Evolutionary conservation across 1,140 invertebrate species (phyloP).

Genomic region (Penaeus indicus): DNA sequence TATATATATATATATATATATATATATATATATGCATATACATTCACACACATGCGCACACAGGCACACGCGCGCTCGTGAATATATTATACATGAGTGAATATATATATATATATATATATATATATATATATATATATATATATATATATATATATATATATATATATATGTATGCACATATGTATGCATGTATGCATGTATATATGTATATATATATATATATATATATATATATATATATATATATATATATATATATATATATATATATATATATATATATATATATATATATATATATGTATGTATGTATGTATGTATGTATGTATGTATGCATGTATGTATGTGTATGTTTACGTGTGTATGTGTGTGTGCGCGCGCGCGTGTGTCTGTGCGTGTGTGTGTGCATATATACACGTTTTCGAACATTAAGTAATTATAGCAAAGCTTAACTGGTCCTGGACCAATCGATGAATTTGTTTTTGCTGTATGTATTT

Average conservation of each 20-base stretch:
- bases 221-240: too few relatives aligned
- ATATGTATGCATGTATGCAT: background rate
- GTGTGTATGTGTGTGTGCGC: background rate
- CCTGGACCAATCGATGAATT: too few relatives aligned
- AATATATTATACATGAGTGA: too few relatives aligned
- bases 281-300: background rate
- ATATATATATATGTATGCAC: background rate
- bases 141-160: conserved; percentile 1
- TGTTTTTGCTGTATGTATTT: too few relatives aligned
- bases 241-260: background rate
- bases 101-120: too few relatives aligned
- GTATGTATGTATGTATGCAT: background rate
- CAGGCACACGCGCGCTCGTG: too few relatives aligned
- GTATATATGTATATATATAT: too few relatives aligned
- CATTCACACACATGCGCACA: background rate
- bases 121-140: conserved; percentile 3
- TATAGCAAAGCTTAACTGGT: too few relatives aligned
- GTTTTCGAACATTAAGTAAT: too few relatives aligned
- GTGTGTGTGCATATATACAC: too few relatives aligned
- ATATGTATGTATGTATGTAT: conserved; percentile 1
- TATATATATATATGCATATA: background rate
- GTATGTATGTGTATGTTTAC: background rate
- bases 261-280: conserved; percentile 1
- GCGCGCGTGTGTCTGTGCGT: background rate
- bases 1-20: conserved; percentile 7